Evolutionary conservation across 2,888 invertebrate genomes (phyloP).

Genomic region (Lithophane ornitopus): DNA sequence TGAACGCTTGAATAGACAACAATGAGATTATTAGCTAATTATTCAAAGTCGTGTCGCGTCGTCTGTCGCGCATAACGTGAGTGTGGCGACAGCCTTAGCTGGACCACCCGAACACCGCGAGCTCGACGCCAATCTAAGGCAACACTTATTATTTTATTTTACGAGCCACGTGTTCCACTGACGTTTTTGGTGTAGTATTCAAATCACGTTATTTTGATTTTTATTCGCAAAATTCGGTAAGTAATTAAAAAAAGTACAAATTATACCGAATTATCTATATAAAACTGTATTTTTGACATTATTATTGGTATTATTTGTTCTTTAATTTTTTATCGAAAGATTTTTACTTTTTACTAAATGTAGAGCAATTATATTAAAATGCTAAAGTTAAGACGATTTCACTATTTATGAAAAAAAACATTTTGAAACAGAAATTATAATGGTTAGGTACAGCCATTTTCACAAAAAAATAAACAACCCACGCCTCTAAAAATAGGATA

Average conservation of each 20-base stretch:
- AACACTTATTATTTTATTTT: constrained; percentile 76
- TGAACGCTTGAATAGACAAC: constrained; percentile 70
- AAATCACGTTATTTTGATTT: constrained; percentile 17
- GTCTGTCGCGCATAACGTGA: constrained; percentile 58
- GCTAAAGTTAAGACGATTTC: background rate
- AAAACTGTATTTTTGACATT: background rate
- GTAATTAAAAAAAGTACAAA: background rate
- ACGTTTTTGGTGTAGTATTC: constrained; percentile 45
- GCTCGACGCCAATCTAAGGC: constrained; percentile 60
- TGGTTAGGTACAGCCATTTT: background rate
- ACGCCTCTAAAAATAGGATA: constrained; percentile 69
- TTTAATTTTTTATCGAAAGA: too few relatives aligned
- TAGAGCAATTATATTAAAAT: too few relatives aligned
- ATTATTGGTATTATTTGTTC: background rate
- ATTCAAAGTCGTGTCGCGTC: constrained; percentile 69
- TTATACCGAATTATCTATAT: background rate
- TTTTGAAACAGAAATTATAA: background rate
- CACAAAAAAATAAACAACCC: background rate
- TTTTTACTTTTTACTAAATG: too few relatives aligned
- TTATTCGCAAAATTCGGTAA: background rate
- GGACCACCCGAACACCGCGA: constrained; percentile 69
- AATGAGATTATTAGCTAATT: constrained; percentile 70
- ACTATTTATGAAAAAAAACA: background rate
- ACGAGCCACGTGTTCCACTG: constrained; percentile 55
- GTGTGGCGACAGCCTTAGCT: constrained; percentile 62